phyloP scores from a whole-genome alignment of 2,888 invertebrate genomes.

The Seira sanloemensis region DNA sequence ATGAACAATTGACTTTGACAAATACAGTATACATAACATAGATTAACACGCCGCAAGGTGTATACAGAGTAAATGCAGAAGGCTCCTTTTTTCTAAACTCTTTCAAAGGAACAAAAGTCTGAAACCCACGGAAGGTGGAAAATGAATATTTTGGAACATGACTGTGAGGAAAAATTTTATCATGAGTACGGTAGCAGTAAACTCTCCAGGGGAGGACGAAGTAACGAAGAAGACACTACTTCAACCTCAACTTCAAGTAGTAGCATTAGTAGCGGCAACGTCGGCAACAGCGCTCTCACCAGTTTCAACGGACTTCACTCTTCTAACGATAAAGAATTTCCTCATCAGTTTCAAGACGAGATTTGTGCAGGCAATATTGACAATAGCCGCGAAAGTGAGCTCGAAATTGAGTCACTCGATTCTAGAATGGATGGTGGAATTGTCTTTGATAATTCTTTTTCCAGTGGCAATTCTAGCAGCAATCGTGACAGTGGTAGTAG shows the following conservation, averaged over 20 bases:
- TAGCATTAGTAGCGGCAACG: slow-evolving; percentile 13
- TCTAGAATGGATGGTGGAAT: slow-evolving; percentile 37
- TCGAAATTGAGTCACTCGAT: slow-evolving; percentile 12
- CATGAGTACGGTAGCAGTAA: slow-evolving; percentile 54
- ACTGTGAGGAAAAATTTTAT: slow-evolving; percentile 66
- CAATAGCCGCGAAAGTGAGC: slow-evolving; percentile 19
- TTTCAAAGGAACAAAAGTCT: slow-evolving; percentile 3
- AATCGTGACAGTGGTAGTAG: neutral
- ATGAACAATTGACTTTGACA: no score
- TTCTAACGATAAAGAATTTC: slow-evolving; percentile 21
- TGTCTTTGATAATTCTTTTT: neutral
- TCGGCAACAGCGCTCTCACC: slow-evolving; percentile 23
- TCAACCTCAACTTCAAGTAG: neutral
- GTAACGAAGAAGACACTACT: slow-evolving; percentile 20
- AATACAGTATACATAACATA: no score
- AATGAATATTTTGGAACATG: slow-evolving; percentile 70
- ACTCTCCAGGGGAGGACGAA: slow-evolving; percentile 48
- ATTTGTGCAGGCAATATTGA: slow-evolving; percentile 13
- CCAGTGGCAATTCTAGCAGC: neutral
- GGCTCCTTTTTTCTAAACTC: neutral
- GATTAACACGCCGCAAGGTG: no score
- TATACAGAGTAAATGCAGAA: neutral
- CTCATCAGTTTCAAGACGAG: slow-evolving; percentile 2
- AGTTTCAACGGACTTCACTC: slow-evolving; percentile 26
- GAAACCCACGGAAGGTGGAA: slow-evolving; percentile 63